Evolutionary conservation across 2,888 invertebrate genomes (phyloP), one percentile per base, ranked within the genome.

Genomic region (Plutella xylostella): DNA sequence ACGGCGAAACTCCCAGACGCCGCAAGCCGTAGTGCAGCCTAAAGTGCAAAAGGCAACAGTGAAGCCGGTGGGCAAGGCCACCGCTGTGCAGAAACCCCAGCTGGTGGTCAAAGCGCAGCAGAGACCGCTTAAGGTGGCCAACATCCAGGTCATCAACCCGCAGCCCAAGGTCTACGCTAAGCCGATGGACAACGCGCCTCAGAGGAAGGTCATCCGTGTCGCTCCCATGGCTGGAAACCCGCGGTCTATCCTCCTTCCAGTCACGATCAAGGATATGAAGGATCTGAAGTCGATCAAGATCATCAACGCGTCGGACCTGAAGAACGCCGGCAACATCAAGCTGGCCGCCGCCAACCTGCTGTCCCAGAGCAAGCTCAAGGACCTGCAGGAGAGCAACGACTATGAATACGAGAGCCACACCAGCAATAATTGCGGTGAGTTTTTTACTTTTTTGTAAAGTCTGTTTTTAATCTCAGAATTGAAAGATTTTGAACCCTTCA

Each of bases 281-380:
- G 90, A 90, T 61, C 84, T 92, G 45, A 89, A 88, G 54, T 88
- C 89, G 1, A 89, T 90, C 45, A 90, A 92, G 73, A 90, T 92
- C 45, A 87, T 92, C 43, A 91, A 90, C 55, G 87, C 90, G 0
- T 78, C 88, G 0, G 86, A 86, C 52, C 61, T 88, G 51, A 80
- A 85, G 65, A 78, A 85, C 50, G 78, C 85, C 6, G 77, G 86
- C 4, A 86, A 84, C 55, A 82, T 87, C 22, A 86, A 85, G 50
- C 53, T 85, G 40, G 79, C 85, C 0, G 83, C 86, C 0, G 85
- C 85, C 0, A 85, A 85, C 54, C 61, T 85, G 14, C 55, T 85
- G 22, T 77, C 83, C 42, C 83, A 85, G 53, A 77, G 76, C 53
- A 85, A 84, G 60, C 58, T 76, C 49, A 75, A 74, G 18, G 74